Base-by-base conservation (phyloP, 2,888 invertebrate genomes). In the Charanyca ferruginea region DNA sequence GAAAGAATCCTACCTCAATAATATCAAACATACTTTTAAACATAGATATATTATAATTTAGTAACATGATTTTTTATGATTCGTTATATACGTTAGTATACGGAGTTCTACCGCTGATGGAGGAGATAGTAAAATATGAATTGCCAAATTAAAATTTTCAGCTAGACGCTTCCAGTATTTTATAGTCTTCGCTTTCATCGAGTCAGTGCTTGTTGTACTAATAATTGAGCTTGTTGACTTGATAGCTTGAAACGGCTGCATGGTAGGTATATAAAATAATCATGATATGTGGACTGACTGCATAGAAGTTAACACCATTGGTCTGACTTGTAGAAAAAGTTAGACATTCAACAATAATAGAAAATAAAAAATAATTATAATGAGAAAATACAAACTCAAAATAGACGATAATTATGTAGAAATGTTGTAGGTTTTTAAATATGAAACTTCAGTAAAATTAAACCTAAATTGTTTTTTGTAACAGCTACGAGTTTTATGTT, bases 161-260 rank as follows among this genome's bases (percentile, higher is more conserved):
- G 35, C 47, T 22, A 35, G 35, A 28, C 48, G 16, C 22, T 65
- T 79, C 70, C 55, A 72, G 66, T 44, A 70, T 16, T 22, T 62
- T 38, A 61, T 3, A 66, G 47, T 62, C 51, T 52, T 57, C 20
- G 55, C 3, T 51, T 49, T 42, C 49, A 22, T 69, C 65, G 48
- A 73, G 62, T 69, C 74, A 71, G 69, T 73, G 66, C 68, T 75
- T 73, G 68, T 75, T 73, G 68, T 71, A 67, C 74, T 81, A 84
- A 86, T 84, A 84, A 85, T 78, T 67, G 76, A 69, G 77, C 77
- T 78, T 69, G 79, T 81, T 84, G 73, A 80, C 66, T 74, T 74
- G 75, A 82, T 79, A 78, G 74, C 67, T 75, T 72, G 64, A 67
- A 72, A 69, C 51, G 35, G 49, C 45, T 66, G 58, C 58, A 60